A percentile compares a stretch with the other conserved stretches of the same genome.
These are phyloP conservation scores for Sturmia bella DNA, from an alignment of 2,888 invertebrate species.

Conservation along the genomic window DNA sequence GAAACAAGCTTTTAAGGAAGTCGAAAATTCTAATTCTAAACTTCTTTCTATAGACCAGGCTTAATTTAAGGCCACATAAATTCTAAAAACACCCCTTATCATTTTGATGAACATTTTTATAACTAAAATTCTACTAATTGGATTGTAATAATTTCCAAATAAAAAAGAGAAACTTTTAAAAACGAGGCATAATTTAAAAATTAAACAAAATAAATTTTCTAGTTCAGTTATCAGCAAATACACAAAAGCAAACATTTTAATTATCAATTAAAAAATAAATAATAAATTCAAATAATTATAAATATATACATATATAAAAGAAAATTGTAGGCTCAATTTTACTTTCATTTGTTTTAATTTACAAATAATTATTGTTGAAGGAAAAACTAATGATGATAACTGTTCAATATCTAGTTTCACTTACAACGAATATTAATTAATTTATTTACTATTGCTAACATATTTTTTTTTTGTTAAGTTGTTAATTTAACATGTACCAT, in stretches of 20 bases:
- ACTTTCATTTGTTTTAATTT: constrained; percentile 37
- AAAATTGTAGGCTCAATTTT: constrained; percentile 21
- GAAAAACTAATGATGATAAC: constrained; percentile 26
- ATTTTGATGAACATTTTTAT: no score
- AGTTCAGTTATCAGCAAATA: constrained; percentile 49
- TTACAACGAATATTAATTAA: constrained; percentile 69
- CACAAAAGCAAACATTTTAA: constrained; percentile 36
- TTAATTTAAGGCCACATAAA: no score
- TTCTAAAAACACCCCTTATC: no score
- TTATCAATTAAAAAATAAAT: constrained; percentile 51
- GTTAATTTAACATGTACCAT: constrained; percentile 48
- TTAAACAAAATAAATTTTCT: constrained; percentile 55
- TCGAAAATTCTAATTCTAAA: no score
- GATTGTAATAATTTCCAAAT: neutral
- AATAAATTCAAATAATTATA: constrained; percentile 10
- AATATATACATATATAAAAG: constrained; percentile 11
- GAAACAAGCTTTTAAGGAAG: no score
- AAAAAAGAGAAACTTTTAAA: neutral
- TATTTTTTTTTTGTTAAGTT: constrained; percentile 22
- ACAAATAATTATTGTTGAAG: constrained; percentile 14
- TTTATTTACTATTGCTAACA: constrained; percentile 49
- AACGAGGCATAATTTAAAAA: neutral
- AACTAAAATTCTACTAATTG: neutral
- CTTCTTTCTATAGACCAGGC: no score
- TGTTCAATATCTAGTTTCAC: constrained; percentile 62